Conservation (phyloP, 2,888 invertebrate genomes). For the Notocelia uddmanniana region DNA sequence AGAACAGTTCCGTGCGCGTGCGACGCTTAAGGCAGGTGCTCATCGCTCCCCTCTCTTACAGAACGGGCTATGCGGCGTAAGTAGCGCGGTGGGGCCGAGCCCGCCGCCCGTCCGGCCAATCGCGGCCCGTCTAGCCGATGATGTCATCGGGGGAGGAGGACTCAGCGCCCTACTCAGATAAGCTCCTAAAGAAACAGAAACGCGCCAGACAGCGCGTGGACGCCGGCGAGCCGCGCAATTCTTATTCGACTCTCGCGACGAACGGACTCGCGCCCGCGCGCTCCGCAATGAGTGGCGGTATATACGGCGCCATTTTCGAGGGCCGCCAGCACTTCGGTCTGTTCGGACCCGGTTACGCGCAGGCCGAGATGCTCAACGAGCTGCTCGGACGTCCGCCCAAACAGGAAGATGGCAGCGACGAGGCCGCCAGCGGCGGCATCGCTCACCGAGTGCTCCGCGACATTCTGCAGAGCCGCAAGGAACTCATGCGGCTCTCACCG, state of each 20-base stretch:
- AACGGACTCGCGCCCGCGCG: conserved; percentile 85
- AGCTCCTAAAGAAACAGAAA: conserved; percentile 96
- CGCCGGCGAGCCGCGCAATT: conserved; percentile 98
- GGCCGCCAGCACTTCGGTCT: conserved; percentile 93
- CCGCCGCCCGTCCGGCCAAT: conserved; percentile 91
- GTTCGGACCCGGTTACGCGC: conserved; percentile 94
- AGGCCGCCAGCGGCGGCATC: conserved; percentile 80
- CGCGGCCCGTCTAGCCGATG: conserved; percentile 93
- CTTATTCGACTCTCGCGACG: conserved; percentile 89
- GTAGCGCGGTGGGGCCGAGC: conserved; percentile 83
- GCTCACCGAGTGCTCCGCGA: conserved; percentile 96
- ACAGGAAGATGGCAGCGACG: conserved; percentile 87
- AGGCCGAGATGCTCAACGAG: conserved; percentile 97
- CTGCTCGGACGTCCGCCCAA: conserved; percentile 93
- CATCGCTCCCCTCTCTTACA: conserved; percentile 79
- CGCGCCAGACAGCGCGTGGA: conserved; percentile 98
- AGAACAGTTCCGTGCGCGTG: conserved; percentile 40
- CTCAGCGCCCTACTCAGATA: conserved; percentile 97
- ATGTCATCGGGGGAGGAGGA: conserved; percentile 99
- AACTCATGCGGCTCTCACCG: conserved; percentile 88
- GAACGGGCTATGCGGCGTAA: conserved; percentile 83
- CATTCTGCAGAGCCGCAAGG: conserved; percentile 95
- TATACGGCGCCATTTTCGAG: conserved; percentile 95
- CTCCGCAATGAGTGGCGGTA: conserved; percentile 93
- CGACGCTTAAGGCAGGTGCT: conserved; percentile 71